Evolutionary conservation across 1,140 invertebrate species (phyloP).

Genomic region (Eulimnadia texana): DNA sequence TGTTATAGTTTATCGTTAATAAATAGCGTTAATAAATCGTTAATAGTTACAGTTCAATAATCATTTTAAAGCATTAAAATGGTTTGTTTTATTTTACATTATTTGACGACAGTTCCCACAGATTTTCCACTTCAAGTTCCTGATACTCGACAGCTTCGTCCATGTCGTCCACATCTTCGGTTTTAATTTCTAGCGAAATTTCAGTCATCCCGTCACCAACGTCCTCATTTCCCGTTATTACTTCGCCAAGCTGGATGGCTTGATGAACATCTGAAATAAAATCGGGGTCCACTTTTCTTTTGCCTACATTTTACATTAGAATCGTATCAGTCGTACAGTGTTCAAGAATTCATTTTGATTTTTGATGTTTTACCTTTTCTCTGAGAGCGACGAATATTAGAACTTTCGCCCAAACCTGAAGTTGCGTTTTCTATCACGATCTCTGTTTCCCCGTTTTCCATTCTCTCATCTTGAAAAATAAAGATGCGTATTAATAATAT

Average conservation of each 20-base stretch:
- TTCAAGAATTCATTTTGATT: background rate
- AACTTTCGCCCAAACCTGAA: too few relatives aligned
- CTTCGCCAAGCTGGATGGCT: background rate
- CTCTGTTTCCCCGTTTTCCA: too few relatives aligned
- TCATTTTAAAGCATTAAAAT: background rate
- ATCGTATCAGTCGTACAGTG: background rate
- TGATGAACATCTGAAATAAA: conserved; percentile 3
- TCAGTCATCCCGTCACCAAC: background rate
- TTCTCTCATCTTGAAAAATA: too few relatives aligned
- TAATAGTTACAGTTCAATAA: too few relatives aligned
- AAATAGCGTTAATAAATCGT: background rate
- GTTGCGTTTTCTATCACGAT: too few relatives aligned
- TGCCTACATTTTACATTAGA: background rate
- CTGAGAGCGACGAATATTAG: conserved; percentile 4
- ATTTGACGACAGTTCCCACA: background rate
- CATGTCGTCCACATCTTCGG: background rate
- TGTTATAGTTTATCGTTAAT: background rate
- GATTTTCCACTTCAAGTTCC: background rate
- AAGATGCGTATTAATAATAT: too few relatives aligned
- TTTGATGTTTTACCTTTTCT: background rate
- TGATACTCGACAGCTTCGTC: background rate
- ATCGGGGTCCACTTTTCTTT: background rate
- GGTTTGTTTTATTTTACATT: background rate
- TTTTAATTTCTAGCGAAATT: background rate
- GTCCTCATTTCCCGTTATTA: background rate